Percentiles rank a stretch among this genome's conserved stretches.
Conservation (phyloP, 2,797 vertebrate species). For the Zonotrichia albicollis region DNA sequence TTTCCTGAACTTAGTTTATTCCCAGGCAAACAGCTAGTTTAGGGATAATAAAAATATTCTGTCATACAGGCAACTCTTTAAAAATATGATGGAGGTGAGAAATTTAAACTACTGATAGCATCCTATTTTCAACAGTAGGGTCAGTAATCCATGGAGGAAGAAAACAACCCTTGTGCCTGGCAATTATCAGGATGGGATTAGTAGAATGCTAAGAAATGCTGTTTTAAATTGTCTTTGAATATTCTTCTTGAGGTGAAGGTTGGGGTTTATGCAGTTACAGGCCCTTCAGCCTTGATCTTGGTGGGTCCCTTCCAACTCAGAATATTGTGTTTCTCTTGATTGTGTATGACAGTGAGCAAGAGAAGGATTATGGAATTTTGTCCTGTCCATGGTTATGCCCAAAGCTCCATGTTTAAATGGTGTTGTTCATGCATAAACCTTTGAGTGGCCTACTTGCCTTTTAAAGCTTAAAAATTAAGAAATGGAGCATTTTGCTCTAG, state of each 20-base stretch:
- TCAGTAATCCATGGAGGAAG: not conserved
- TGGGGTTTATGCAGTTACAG: not conserved
- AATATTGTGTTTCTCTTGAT: not conserved
- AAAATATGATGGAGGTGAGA: not conserved
- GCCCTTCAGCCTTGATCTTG: not conserved
- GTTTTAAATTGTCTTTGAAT: not conserved
- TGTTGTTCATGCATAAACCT: not conserved
- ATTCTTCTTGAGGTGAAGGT: not conserved
- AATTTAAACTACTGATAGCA: not conserved
- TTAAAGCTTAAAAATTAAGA: not conserved
- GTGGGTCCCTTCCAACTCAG: not conserved
- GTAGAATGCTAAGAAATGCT: not conserved
- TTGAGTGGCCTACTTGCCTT: not conserved
- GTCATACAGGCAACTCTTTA: not conserved
- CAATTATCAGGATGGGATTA: not conserved
- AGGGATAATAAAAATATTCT: not conserved
- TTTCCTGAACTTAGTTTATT: not conserved
- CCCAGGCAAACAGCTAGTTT: not conserved
- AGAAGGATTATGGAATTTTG: not conserved
- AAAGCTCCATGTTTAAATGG: rapidly evolving
- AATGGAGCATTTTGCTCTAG: not conserved
- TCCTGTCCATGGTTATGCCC: not conserved
- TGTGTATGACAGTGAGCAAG: rapidly evolving
- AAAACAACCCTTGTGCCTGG: rapidly evolving
- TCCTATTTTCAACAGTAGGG: not conserved